phyloP scores from a whole-genome alignment of 2,888 invertebrate genomes.

The Theretra japonica region DNA sequence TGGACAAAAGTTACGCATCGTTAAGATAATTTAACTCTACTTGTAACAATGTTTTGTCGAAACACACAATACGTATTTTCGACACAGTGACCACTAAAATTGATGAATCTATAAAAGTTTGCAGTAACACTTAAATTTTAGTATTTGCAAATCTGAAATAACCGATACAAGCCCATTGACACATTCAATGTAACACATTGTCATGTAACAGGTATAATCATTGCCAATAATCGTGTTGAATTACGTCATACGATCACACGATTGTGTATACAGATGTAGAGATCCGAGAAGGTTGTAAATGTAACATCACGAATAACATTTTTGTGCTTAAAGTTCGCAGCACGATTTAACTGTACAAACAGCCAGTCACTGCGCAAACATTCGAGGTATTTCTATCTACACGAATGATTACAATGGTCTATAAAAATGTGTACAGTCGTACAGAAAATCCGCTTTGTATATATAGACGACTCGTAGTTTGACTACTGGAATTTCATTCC shows the following conservation, averaged over 20 bases:
- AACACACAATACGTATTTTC: slow-evolving; percentile 4
- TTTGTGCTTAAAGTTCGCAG: slow-evolving; percentile 35
- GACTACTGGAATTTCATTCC: not conserved
- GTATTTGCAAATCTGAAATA: slow-evolving; percentile 10
- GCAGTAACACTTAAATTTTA: slow-evolving; percentile 22
- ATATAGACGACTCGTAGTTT: not conserved
- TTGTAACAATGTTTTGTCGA: slow-evolving; percentile 3
- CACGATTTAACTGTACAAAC: not conserved
- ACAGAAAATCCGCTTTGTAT: not conserved
- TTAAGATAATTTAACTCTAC: slow-evolving; percentile 7
- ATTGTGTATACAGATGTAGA: not conserved
- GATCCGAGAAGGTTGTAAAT: slow-evolving; percentile 37
- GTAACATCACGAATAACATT: slow-evolving; percentile 45
- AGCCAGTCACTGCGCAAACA: not conserved
- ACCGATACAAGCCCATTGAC: slow-evolving; percentile 21
- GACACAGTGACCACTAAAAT: slow-evolving; percentile 7
- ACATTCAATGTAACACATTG: slow-evolving; percentile 19
- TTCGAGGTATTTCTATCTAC: not conserved
- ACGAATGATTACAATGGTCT: not conserved
- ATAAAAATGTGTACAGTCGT: not conserved
- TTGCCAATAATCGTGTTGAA: slow-evolving; percentile 31
- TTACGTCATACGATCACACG: slow-evolving; percentile 13
- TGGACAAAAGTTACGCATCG: slow-evolving; percentile 8
- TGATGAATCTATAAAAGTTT: slow-evolving; percentile 9
- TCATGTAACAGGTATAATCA: slow-evolving; percentile 20